These are phyloP conservation scores for Melanogrammus aeglefinus DNA, from an alignment of 2,797 vertebrate genomes.

Conservation along the genomic window DNA sequence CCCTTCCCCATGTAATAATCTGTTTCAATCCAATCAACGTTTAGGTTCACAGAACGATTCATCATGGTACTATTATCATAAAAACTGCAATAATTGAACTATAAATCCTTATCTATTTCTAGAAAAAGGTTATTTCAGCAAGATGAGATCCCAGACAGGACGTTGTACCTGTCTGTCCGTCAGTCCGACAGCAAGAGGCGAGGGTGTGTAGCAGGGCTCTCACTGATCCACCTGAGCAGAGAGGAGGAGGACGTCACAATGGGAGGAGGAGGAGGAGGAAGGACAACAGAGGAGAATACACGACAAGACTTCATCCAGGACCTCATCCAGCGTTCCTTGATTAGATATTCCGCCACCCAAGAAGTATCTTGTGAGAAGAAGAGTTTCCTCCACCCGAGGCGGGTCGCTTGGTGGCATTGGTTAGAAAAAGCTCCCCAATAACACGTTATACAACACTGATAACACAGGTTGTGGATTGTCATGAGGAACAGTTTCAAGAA, in stretches of 20 bases:
- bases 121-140: not conserved
- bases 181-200: not conserved
- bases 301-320: not conserved
- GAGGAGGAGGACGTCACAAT: not conserved
- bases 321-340: not conserved
- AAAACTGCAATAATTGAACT: not conserved
- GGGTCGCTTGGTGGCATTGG: no score
- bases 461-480: not conserved
- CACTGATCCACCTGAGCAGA: constrained; percentile 5
- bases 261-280: not conserved
- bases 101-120: not conserved
- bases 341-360: not conserved
- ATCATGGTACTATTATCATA: not conserved
- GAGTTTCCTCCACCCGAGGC: not conserved
- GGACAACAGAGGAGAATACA: not conserved
- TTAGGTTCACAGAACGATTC: not conserved
- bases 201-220: not conserved
- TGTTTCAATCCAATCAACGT: not conserved
- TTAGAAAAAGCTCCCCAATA: not conserved
- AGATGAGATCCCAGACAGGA: not conserved
- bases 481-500: not conserved
- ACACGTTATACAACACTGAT: not conserved
- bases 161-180: not conserved
- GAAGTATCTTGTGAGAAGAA: not conserved
- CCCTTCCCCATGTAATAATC: not conserved